Percentiles rank a stretch among this genome's conserved stretches.
Conservation (phyloP, 2,797 vertebrate species). For the Lepidocolaptes lacrymiger region DNA sequence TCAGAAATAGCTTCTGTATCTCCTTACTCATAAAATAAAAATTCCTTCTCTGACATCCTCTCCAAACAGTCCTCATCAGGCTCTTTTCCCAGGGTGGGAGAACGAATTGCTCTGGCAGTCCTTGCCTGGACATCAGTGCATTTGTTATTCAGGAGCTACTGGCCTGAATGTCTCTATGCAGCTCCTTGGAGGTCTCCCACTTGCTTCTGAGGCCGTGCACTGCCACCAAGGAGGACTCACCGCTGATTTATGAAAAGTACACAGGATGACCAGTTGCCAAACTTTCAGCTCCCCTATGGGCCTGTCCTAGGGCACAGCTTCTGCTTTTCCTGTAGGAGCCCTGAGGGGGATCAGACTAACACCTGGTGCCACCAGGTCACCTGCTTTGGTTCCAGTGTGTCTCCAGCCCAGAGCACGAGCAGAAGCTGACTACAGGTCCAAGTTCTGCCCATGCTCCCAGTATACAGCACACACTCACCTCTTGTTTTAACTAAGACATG, state of each 20-base stretch:
- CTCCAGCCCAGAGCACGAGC: neutral
- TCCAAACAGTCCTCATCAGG: neutral
- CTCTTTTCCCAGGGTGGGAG: neutral
- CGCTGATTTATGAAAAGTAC: neutral
- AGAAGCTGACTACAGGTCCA: neutral
- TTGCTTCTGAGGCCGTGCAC: neutral
- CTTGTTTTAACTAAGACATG: neutral
- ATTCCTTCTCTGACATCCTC: neutral
- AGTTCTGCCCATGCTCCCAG: neutral
- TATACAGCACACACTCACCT: rapidly evolving
- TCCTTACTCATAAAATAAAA: neutral
- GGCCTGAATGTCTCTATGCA: neutral
- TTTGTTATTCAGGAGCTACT: neutral
- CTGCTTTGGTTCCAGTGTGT: rapidly evolving
- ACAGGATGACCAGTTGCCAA: neutral
- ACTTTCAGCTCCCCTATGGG: neutral
- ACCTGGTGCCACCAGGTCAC: rapidly evolving
- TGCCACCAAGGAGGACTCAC: neutral
- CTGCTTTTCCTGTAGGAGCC: neutral
- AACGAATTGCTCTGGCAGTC: constrained; percentile 14
- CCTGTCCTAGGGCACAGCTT: neutral
- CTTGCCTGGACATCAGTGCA: neutral
- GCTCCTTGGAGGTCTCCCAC: neutral
- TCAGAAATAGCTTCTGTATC: neutral
- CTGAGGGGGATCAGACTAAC: neutral